Conservation (phyloP, 2,797 vertebrate species). For the Takifugu rubripes region DNA sequence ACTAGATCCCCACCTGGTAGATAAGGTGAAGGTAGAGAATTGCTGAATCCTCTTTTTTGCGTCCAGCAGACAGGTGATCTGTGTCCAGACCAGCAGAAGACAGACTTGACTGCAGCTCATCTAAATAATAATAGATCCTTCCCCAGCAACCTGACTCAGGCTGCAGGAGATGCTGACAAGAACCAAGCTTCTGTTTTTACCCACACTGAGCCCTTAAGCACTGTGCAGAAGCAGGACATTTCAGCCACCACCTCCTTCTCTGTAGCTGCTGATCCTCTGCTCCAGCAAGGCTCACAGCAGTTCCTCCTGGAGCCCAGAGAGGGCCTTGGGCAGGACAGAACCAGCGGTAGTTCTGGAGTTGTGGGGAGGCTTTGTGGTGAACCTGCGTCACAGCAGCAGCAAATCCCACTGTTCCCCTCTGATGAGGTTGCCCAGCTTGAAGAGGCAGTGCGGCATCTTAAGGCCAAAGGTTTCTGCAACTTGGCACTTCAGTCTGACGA, state of each 20-base stretch:
- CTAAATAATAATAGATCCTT: conserved; percentile 78
- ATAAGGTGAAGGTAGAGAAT: too few relatives aligned
- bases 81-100: conserved; percentile 79
- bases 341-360: conserved; percentile 65
- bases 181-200: conserved; percentile 79
- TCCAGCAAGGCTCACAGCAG: conserved; percentile 84
- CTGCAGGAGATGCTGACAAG: conserved; percentile 82
- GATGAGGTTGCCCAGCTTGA: conserved; percentile 89
- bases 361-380: conserved; percentile 85
- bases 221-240: conserved; percentile 90
- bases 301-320: conserved; percentile 82
- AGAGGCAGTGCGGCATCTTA: conserved; percentile 91
- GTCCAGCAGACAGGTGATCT: conserved; percentile 75
- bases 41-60: conserved; percentile 18
- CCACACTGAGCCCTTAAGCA: conserved; percentile 80
- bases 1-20: too few relatives aligned
- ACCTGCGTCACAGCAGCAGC: conserved; percentile 77
- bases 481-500: conserved; percentile 89
- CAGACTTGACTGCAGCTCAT: conserved; percentile 79
- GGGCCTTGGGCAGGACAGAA: conserved; percentile 80
- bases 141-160: conserved; percentile 79
- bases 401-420: conserved; percentile 83
- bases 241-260: conserved; percentile 79
- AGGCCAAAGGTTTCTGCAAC: conserved; percentile 85
- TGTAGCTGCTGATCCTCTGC: conserved; percentile 80